Evolutionary conservation across 2,113 vertebrate species (phyloP).

Genomic region (Hippopotamus amphibius): DNA sequence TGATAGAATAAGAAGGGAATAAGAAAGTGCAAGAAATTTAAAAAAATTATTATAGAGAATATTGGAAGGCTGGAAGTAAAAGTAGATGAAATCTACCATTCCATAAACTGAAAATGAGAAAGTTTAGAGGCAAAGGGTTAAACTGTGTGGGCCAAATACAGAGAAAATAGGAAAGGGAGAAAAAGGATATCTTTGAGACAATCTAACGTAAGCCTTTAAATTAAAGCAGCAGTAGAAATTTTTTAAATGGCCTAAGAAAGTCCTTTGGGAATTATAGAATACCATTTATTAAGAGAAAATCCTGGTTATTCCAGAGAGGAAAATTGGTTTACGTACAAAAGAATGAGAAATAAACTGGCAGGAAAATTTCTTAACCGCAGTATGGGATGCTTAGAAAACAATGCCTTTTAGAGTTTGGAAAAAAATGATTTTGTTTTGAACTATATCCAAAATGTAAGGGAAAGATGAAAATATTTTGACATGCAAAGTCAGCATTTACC

Average conservation of each 20-base stretch:
- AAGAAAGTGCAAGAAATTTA: conserved; percentile 4
- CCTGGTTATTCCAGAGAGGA: neutral
- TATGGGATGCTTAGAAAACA: neutral
- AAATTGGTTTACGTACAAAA: neutral
- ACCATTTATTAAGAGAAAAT: neutral
- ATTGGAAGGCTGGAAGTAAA: neutral
- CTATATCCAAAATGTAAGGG: neutral
- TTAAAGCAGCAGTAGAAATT: neutral
- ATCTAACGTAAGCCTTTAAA: neutral
- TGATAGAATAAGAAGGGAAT: neutral
- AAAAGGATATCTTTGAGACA: neutral
- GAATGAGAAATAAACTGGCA: neutral
- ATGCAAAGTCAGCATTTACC: neutral
- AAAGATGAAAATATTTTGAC: neutral
- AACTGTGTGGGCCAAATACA: neutral
- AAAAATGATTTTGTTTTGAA: neutral
- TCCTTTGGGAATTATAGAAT: neutral
- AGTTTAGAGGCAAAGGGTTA: neutral
- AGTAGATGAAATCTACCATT: neutral
- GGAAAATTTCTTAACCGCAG: neutral
- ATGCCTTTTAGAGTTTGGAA: neutral
- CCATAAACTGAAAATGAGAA: neutral
- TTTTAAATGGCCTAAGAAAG: neutral
- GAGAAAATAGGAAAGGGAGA: neutral
- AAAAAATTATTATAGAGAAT: neutral